Evolutionary conservation across 1,140 invertebrate genomes (phyloP), one percentile per base, ranked within the genome.

Genomic region (Chionoecetes opilio): DNA sequence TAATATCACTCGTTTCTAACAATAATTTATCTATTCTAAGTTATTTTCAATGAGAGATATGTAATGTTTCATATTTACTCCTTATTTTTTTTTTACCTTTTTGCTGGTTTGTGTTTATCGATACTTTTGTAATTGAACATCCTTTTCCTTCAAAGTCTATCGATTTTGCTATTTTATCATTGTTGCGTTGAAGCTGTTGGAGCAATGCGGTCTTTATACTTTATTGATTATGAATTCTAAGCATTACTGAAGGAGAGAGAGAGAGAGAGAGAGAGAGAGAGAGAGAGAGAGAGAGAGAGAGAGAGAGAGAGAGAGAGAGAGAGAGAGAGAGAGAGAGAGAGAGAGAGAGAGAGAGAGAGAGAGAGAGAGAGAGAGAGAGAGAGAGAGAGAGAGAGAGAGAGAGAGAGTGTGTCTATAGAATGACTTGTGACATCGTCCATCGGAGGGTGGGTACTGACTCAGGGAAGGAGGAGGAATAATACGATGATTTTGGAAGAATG

Each of bases 321-420:
- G 86, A 88, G 86, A 88, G 86, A 88, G 86, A 88, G 86, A 88
- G 86, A 88, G 86, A 88, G 86, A 88, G 86, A 88, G 37, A 88
- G 86, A 88, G 86, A 88, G 86, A 88, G 86, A 88, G 86, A 88
- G 86, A 88, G 86, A 88, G 86, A 88, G 86, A 88, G 86, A 88
- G 86, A 88, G 86, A 88, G 86, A 88, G 86, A 88, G 86, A 88
- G 86, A 88, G 86, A 88, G 86, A 88, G 86, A 88, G 86, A 37
- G 86, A 88, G 86, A 88, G 86, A 32, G 86, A 32, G 86, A 88
- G 86, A 88, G 86, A 88, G 86, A 88, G 86, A 88, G 86, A 88
- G 86, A 37, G 86, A 88, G 86, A 88, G 86, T 6, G 86, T 17
- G 86, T n/a, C 5, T 17, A 87, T 75, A 26, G n/a, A 26, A 75